Evolutionary conservation across 2,113 vertebrate species (phyloP), one percentile per base, ranked within the genome.

Genomic region (Caranx ignobilis): DNA sequence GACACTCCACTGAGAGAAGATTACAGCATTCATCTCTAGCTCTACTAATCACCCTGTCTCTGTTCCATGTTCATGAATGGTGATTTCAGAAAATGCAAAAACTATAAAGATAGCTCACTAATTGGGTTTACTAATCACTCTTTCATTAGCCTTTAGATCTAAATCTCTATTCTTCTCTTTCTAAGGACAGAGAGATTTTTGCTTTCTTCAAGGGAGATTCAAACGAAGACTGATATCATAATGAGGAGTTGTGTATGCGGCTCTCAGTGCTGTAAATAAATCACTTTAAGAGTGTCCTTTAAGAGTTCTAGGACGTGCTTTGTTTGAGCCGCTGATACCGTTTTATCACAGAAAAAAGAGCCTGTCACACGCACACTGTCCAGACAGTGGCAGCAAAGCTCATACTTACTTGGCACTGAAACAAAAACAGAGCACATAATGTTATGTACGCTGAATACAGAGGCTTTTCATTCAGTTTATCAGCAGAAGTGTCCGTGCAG

Each of bases 71-170:
- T 87, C 85, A 87, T 87, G 71, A 84, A 93, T 87, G 70, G 52
- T 83, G 75, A 86, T 83, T 89, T 82, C 41, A 45, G 63, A 61
- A 82, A 70, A 48, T 71, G 67, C 68, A 71, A 77, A 85, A 85
- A 68, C 75, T 85, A 73, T 52, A 70, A 86, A 85, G 83, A 79
- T 83, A 83, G 65, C 73, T 74, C 79, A 71, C 77, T 94, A 92
- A 94, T 95, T 93, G 92, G 85, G 71, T 93, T 92, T 84, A 91
- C 83, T 94, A 93, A 95, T 93, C 88, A 88, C 67, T 62, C 54
- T 87, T 91, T 85, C 78, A 94, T 90, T 91, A 90, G 80, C 79
- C 80, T 90, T 77, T 76, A 75, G 69, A 69, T 77, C 72, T 50
- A 26, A 73, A 39, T 77, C 52, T 79, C 64, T 68, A 15, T 55